Conservation (phyloP, 2,113 vertebrate species). For the Mobula birostris region DNA sequence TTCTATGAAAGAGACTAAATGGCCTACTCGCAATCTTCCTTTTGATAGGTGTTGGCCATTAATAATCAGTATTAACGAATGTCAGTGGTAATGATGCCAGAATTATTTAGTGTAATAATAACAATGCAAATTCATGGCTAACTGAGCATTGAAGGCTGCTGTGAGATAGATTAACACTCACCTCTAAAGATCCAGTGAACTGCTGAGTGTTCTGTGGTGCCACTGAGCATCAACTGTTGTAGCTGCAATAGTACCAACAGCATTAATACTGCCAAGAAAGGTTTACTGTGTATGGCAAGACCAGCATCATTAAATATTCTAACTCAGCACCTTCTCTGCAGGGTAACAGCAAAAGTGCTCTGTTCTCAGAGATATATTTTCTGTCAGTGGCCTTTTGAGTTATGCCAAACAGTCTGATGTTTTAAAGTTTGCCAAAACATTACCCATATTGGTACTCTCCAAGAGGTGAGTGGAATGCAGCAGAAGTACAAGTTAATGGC, state of each 20-base stretch:
- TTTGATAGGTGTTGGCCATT: too few species aligned
- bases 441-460: background rate
- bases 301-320: background rate
- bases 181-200: background rate
- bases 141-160: background rate
- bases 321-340: background rate
- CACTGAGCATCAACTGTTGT: background rate
- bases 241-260: background rate
- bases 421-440: background rate
- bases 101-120: background rate
- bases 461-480: background rate
- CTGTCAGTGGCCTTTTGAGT: background rate
- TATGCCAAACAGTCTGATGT: background rate
- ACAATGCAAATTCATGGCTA: background rate
- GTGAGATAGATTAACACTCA: background rate
- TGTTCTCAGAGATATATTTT: background rate
- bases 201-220: background rate
- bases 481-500: background rate
- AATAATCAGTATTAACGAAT: background rate
- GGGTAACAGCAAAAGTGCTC: conserved; percentile 5
- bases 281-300: background rate
- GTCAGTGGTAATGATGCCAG: background rate
- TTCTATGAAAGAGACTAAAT: too few species aligned
- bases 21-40: too few species aligned
- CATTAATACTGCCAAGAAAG: background rate